Percentiles rank a stretch among this genome's conserved stretches.
Conservation (phyloP, 2,888 invertebrate species). For the Adela reaumurella region DNA sequence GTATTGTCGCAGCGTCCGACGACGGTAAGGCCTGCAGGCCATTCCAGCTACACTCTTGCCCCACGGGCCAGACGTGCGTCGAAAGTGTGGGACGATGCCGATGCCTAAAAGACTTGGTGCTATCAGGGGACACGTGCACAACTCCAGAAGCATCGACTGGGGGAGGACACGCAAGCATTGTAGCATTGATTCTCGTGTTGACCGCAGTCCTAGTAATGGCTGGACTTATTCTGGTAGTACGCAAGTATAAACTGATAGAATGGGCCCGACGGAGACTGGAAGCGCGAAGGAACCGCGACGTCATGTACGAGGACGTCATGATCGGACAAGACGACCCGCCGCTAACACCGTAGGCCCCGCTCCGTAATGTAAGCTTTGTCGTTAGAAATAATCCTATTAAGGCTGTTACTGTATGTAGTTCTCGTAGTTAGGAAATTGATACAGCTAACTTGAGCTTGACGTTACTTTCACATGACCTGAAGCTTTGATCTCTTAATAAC, state of each 20-base stretch:
- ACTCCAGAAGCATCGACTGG: conserved; percentile 13
- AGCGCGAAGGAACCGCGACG: conserved; percentile 33
- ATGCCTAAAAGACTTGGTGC: conserved; percentile 26
- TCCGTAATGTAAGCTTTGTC: conserved; percentile 9
- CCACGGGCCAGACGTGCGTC: conserved; percentile 29
- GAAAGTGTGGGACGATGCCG: conserved; percentile 22
- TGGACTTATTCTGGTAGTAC: conserved; percentile 37
- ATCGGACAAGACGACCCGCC: conserved; percentile 52
- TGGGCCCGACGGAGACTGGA: conserved; percentile 38
- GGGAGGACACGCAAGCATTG: conserved; percentile 24
- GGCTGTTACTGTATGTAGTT: too few species aligned
- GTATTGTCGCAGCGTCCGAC: conserved; percentile 30
- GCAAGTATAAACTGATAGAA: conserved; percentile 42
- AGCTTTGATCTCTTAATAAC: too few species aligned
- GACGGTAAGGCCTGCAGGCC: conserved; percentile 45
- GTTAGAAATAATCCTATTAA: background rate
- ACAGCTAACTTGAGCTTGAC: too few species aligned
- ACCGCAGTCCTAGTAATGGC: conserved; percentile 34
- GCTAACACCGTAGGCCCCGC: conserved; percentile 33
- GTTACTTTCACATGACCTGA: too few species aligned
- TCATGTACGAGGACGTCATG: conserved; percentile 54
- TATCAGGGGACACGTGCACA: conserved; percentile 26
- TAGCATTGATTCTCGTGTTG: conserved; percentile 33
- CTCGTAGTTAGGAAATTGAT: too few species aligned
- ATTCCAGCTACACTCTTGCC: conserved; percentile 24